Percentiles rank a stretch among this genome's conserved stretches.
Conservation (phyloP, 1,140 invertebrate genomes). For the Odontomachus brunneus region DNA sequence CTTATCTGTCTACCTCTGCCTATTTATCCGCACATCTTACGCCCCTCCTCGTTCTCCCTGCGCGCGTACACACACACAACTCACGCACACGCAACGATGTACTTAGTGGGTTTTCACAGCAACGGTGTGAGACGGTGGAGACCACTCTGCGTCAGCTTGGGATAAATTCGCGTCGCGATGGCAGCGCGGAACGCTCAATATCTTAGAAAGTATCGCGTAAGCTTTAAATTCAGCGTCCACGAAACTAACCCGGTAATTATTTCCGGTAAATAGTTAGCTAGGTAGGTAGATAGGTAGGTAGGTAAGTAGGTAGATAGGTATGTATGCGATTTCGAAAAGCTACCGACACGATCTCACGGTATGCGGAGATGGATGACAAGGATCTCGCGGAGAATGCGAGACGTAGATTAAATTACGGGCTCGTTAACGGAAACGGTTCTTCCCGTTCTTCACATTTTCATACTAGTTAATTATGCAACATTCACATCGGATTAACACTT, state of each 20-base stretch:
- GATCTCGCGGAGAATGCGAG: slow-evolving; percentile 20
- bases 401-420: slow-evolving; percentile 31
- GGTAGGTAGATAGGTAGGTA: too few species aligned
- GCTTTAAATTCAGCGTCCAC: slow-evolving; percentile 40
- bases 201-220: slow-evolving; percentile 34
- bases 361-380: background rate
- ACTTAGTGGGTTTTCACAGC: slow-evolving; percentile 47
- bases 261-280: background rate
- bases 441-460: slow-evolving; percentile 22
- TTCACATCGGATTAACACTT: slow-evolving; percentile 27
- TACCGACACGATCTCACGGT: background rate
- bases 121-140: too few species aligned
- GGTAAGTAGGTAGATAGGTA: too few species aligned
- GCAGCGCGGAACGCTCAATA: slow-evolving; percentile 20
- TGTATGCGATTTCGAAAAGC: slow-evolving; percentile 35
- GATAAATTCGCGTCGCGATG: too few species aligned
- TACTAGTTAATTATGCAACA: slow-evolving; percentile 41
- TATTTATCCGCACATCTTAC: too few species aligned
- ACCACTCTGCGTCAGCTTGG: background rate
- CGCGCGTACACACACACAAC: too few species aligned
- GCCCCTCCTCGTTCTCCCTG: too few species aligned
- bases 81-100: slow-evolving; percentile 32
- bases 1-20: too few species aligned
- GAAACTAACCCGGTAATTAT: slow-evolving; percentile 23
- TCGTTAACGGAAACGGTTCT: slow-evolving; percentile 43